These are phyloP conservation scores for Mesocentrotus franciscanus DNA, from an alignment of 53 echinoderm and acorn worm species.

Conservation along the genomic window DNA sequence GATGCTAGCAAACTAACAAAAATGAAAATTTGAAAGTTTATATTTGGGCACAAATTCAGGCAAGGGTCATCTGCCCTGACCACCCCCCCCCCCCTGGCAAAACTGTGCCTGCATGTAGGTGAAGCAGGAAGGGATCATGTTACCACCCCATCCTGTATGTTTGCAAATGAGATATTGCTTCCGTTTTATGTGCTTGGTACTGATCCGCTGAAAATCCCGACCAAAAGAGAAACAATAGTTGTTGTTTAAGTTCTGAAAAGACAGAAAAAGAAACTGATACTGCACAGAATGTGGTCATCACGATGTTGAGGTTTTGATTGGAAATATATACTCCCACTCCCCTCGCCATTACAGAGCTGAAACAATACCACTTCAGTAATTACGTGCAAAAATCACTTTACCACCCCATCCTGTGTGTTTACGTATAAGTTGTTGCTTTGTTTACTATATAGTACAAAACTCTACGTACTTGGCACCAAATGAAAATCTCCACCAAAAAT, in stretches of 20 bases:
- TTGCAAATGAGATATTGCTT: not conserved
- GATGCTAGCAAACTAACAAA: too few relatives aligned
- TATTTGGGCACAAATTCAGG: too few relatives aligned
- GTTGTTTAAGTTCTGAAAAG: not conserved
- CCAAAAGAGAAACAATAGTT: not conserved
- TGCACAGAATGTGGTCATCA: not conserved
- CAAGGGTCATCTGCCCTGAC: too few relatives aligned
- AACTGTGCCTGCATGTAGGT: too few relatives aligned
- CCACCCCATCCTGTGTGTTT: too few relatives aligned
- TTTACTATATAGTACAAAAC: too few relatives aligned
- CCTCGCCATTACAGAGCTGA: not conserved
- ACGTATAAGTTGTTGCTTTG: too few relatives aligned
- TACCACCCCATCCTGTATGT: not conserved
- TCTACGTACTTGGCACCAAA: too few relatives aligned
- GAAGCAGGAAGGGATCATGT: not conserved
- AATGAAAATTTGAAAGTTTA: too few relatives aligned
- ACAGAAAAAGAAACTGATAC: not conserved
- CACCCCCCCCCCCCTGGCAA: too few relatives aligned
- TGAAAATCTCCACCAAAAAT: too few relatives aligned
- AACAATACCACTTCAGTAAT: not conserved
- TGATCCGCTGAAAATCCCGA: conserved; percentile 38
- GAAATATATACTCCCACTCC: not conserved
- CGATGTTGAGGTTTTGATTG: not conserved
- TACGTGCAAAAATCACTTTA: too few relatives aligned
- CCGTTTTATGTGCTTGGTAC: not conserved